Conservation (phyloP, 2,797 vertebrate species). For the Microctenopoma steveboyesi region DNA sequence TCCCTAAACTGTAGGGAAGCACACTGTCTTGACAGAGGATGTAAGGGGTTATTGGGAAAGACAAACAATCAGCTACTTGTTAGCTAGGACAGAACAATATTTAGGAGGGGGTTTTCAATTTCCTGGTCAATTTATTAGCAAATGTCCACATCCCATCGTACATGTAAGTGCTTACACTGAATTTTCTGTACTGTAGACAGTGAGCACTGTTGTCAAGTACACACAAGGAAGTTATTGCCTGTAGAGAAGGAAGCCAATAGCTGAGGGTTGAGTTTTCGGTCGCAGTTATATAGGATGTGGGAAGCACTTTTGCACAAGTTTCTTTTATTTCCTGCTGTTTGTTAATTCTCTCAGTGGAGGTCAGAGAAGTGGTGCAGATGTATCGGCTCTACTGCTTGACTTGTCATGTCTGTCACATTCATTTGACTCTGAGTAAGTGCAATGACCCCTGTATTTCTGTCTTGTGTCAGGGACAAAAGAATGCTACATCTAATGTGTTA, state of each 20-base stretch:
- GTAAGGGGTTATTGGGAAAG: slow-evolving; percentile 58
- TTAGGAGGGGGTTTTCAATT: slow-evolving; percentile 67
- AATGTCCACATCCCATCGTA: slow-evolving; percentile 60
- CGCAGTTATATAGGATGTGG: slow-evolving; percentile 64
- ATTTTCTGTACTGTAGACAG: slow-evolving; percentile 81
- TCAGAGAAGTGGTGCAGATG: slow-evolving; percentile 63
- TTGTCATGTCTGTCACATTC: slow-evolving; percentile 53
- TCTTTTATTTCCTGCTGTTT: slow-evolving; percentile 78
- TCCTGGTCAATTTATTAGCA: slow-evolving; percentile 66
- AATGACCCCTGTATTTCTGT: slow-evolving; percentile 69
- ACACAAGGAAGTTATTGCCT: slow-evolving; percentile 67
- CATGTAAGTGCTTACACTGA: slow-evolving; percentile 82
- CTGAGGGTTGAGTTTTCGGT: slow-evolving; percentile 20
- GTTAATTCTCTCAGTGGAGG: slow-evolving; percentile 60
- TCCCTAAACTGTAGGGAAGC: slow-evolving; percentile 57
- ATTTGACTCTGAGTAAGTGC: slow-evolving; percentile 75
- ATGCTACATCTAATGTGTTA: slow-evolving; percentile 63
- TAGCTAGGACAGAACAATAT: slow-evolving; percentile 67
- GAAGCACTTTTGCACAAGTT: slow-evolving; percentile 86
- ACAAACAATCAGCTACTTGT: slow-evolving; percentile 73
- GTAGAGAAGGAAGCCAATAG: slow-evolving; percentile 57
- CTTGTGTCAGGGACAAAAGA: slow-evolving; percentile 62
- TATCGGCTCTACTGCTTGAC: slow-evolving; percentile 43
- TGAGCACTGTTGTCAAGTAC: slow-evolving; percentile 70
- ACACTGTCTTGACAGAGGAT: slow-evolving; percentile 62